Evolutionary conservation across 2,797 vertebrate species (phyloP), one percentile per base, ranked within the genome.

Genomic region (Falco columbarius): DNA sequence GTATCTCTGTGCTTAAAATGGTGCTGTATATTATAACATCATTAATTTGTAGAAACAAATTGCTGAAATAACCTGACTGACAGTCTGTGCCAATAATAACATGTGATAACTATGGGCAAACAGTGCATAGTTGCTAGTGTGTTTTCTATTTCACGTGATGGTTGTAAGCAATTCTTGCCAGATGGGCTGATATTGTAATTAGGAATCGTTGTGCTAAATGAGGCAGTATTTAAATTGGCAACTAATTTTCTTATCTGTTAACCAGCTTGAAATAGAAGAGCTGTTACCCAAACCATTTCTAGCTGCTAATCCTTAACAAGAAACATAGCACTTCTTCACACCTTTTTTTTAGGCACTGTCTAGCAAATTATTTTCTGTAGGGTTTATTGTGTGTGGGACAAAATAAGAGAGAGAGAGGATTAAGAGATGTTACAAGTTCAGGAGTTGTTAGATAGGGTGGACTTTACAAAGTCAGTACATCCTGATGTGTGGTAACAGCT

Each of bases 171-270:
- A 90, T 92, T 97, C 65, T 96, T 93, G 89, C 96, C 97, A 98
- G 98, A 98, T 98, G 98, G 98, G 97, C 97, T 98, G 98, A 98
- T 98, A 96, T 98, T 98, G 98, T 98, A 98, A 99, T 99, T 99
- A 99, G 98, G 98, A 97, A 98, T 98, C 77, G 22, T 96, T 95
- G 97, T 98, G 98, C 98, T 99, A 98, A 99, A 98, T 98, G 98
- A 99, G 98, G 95, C 98, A 90, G 97, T 97, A 98, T 98, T 99
- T 98, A 98, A 99, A 99, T 98, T 98, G 98, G 98, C 97, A 97
- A 95, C 98, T 99, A 98, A 99, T 99, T 99, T 98, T 97, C 93
- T 96, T 98, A 98, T 99, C 98, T 99, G 97, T 99, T 98, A 98
- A 98, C 98, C 95, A 97, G 97, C 98, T 97, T 96, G 93, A 40